Evolutionary conservation across 2,888 invertebrate genomes (phyloP).

Genomic region (Diarsia rubi): DNA sequence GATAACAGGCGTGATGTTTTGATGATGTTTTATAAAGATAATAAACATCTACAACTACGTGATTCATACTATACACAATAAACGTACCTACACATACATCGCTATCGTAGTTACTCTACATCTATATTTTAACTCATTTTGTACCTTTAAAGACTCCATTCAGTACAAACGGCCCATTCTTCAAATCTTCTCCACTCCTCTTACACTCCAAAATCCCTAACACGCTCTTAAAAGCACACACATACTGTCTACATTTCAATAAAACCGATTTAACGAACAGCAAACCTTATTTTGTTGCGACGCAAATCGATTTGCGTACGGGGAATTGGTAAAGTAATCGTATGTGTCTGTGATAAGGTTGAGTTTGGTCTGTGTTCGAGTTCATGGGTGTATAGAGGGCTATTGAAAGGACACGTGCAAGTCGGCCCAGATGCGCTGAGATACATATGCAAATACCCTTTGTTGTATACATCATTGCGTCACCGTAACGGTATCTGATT

Average conservation of each 20-base stretch:
- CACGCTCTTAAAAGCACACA: slow-evolving; percentile 28
- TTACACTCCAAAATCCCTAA: slow-evolving; percentile 5
- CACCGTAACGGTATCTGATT: slow-evolving; percentile 81
- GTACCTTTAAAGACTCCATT: slow-evolving; percentile 84
- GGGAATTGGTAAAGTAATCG: slow-evolving; percentile 27
- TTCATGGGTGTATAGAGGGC: slow-evolving; percentile 41
- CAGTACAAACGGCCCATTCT: slow-evolving; percentile 80
- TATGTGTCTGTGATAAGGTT: slow-evolving; percentile 52
- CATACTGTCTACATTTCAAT: slow-evolving; percentile 63
- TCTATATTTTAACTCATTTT: slow-evolving; percentile 80
- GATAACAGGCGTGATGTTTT: too few relatives aligned
- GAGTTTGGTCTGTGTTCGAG: slow-evolving; percentile 33
- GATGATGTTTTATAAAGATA: too few relatives aligned
- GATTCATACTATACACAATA: slow-evolving; percentile 33
- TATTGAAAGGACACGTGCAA: slow-evolving; percentile 68
- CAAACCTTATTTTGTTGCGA: slow-evolving; percentile 64
- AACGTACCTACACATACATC: slow-evolving; percentile 34
- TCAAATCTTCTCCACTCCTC: slow-evolving; percentile 68
- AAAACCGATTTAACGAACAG: slow-evolving; percentile 39
- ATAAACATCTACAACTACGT: background rate
- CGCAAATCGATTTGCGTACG: slow-evolving; percentile 52
- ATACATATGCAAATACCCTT: slow-evolving; percentile 88
- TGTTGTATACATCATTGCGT: slow-evolving; percentile 85
- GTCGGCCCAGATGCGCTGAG: slow-evolving; percentile 77
- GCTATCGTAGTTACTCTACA: slow-evolving; percentile 56